Evolutionary conservation across 2,797 vertebrate species (phyloP), one percentile per base, ranked within the genome.

Genomic region (Sebastes matsubarae): DNA sequence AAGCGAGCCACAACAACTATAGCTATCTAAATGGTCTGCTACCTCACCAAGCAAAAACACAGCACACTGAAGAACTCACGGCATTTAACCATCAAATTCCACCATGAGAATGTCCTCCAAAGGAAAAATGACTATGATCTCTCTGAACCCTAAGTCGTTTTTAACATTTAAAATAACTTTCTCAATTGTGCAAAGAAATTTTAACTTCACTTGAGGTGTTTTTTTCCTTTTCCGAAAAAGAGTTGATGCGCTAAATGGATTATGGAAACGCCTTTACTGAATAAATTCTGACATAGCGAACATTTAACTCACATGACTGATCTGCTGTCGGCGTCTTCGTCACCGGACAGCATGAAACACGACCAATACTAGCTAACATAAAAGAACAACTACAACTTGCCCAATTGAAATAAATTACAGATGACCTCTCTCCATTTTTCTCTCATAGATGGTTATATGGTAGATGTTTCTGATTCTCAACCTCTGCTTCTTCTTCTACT

Each of bases 131-230:
- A 54, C 9, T n/a, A 54, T 10, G 8, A n/a, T 4, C 22, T 8
- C 55, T 55, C 22, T 22, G 11, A 24, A 55, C n/a, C 24, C 2
- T 3, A 13, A 57, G n/a, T 42, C 38, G 0, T 38, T 0, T 38
- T 38, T 38, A 38, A 38, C 36, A 38, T 38, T 38, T 38, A 14
- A 38, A 38, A 38, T 38, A 38, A 38, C 55, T 16, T 58, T 11
- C 24, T 25, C 24, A 58, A 27, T 27, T 27, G n/a, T 11, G 5
- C 52, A 55, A 55, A 3, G 1, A 55, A 24, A 11, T 22, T 54
- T 54, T 55, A 11, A 55, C n/a, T 9, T 54, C 5, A 22, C 52
- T 55, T 55, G 5, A 24, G 10, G 0, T 22, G 0, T 54, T 22
- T 10, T 54, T 22, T 22, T 22, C 52, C 52, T 54, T 54, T 5